Conservation (phyloP, 2,888 invertebrate genomes). For the Drosophila cognata region DNA sequence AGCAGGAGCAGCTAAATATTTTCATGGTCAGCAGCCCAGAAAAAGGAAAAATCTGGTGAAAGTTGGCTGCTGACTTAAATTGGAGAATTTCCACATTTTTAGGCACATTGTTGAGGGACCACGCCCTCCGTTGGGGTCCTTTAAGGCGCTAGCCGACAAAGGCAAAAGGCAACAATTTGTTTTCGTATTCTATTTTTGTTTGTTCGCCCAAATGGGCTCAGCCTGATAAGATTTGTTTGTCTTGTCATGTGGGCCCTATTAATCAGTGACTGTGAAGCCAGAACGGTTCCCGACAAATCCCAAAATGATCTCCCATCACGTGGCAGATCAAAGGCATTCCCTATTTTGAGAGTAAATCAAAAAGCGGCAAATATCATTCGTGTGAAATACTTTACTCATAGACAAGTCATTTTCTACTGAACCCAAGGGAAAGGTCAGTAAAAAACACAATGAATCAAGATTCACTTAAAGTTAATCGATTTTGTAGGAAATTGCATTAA, state of each 20-base stretch:
- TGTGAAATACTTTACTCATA: not conserved
- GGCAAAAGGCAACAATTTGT: conserved; percentile 3
- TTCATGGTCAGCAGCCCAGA: conserved; percentile 74
- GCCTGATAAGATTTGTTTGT: conserved; percentile 49
- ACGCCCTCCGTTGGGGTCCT: conserved; percentile 21
- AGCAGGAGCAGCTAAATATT: conserved; percentile 51
- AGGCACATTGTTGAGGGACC: conserved; percentile 13
- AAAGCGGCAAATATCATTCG: not conserved
- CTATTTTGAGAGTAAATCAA: not conserved
- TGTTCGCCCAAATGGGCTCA: conserved; percentile 5
- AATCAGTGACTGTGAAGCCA: conserved; percentile 34
- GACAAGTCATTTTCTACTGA: not conserved
- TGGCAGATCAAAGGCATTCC: not conserved
- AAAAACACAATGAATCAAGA: not conserved
- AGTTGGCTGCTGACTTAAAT: conserved; percentile 29
- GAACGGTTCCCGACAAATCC: not conserved
- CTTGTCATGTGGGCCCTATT: conserved; percentile 35
- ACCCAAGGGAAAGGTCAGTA: not conserved
- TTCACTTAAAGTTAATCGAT: not conserved
- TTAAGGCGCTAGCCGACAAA: conserved; percentile 14
- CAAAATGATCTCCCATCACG: not conserved
- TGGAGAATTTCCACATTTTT: conserved; percentile 26
- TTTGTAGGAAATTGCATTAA: not conserved
- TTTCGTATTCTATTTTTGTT: not conserved
- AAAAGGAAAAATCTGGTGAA: conserved; percentile 52